Percentiles rank a stretch among this genome's conserved stretches.
Conservation (phyloP, 2,113 vertebrate genomes). For the Pelobates fuscus region DNA sequence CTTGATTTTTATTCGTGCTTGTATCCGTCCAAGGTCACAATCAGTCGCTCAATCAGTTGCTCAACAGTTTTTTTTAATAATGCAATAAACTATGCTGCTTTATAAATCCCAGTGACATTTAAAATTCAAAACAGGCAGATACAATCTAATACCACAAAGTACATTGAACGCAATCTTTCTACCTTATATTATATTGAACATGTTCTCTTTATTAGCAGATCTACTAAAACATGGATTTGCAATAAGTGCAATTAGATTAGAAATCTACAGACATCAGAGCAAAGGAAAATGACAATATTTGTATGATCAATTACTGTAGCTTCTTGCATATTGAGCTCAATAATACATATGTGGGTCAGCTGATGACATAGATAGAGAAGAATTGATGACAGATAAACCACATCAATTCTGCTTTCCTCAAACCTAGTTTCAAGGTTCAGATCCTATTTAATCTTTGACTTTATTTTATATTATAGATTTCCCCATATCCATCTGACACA, state of each 20-base stretch:
- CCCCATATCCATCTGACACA: background rate
- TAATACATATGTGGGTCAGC: background rate
- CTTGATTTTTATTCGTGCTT: slow-evolving; percentile 45
- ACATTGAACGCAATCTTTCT: slow-evolving; percentile 58
- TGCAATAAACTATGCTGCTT: slow-evolving; percentile 53
- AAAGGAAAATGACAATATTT: slow-evolving; percentile 52
- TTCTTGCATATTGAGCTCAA: background rate
- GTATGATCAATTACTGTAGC: background rate
- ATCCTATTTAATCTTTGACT: background rate
- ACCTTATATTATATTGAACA: slow-evolving; percentile 56
- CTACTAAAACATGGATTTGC: slow-evolving; percentile 62
- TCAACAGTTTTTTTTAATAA: slow-evolving; percentile 23
- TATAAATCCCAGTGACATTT: slow-evolving; percentile 62
- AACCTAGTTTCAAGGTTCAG: background rate
- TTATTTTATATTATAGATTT: background rate
- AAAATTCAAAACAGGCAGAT: slow-evolving; percentile 66
- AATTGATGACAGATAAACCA: background rate
- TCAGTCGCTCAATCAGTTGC: slow-evolving; percentile 42
- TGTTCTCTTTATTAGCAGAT: slow-evolving; percentile 61
- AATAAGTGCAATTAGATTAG: slow-evolving; percentile 58
- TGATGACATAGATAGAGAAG: background rate
- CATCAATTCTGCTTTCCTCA: background rate
- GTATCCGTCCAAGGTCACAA: slow-evolving; percentile 70
- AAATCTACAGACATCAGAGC: slow-evolving; percentile 50
- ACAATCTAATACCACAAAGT: slow-evolving; percentile 52